Conservation (phyloP, 1,140 invertebrate genomes). For the Brachionus angularis region DNA sequence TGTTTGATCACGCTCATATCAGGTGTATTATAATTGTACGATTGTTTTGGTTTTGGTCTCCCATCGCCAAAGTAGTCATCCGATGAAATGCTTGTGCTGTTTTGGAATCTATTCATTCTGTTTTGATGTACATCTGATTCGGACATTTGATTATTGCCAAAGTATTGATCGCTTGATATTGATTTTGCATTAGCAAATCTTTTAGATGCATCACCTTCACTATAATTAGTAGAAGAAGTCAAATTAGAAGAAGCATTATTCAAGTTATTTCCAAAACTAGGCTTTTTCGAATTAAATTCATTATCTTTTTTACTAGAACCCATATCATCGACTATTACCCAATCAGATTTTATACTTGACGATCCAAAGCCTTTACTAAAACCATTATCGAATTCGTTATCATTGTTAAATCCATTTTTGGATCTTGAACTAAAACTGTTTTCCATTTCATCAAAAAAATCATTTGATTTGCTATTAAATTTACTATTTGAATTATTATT, state of each 20-base stretch:
- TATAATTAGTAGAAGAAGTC: background rate
- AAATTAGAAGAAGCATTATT: background rate
- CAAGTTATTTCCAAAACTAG: background rate
- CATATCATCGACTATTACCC: slow-evolving; percentile 35
- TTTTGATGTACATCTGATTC: slow-evolving; percentile 6
- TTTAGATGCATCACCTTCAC: background rate
- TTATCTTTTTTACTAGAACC: too few species aligned
- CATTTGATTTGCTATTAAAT: slow-evolving; percentile 45
- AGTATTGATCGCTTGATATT: slow-evolving; percentile 88
- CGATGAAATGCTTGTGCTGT: slow-evolving; percentile 75
- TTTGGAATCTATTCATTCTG: slow-evolving; percentile 65
- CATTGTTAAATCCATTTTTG: slow-evolving; percentile 48
- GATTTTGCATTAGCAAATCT: slow-evolving; percentile 78
- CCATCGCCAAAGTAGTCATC: slow-evolving; percentile 82
- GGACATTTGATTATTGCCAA: slow-evolving; percentile 43
- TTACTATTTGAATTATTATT: slow-evolving; percentile 21
- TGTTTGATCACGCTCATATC: slow-evolving; percentile 92
- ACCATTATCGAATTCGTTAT: slow-evolving; percentile 1
- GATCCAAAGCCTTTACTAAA: background rate
- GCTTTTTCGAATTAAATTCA: slow-evolving; percentile 22
- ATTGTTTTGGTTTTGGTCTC: slow-evolving; percentile 8
- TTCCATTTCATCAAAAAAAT: slow-evolving; percentile 60
- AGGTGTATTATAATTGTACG: slow-evolving; percentile 60
- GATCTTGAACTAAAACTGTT: slow-evolving; percentile 57
- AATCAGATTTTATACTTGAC: slow-evolving; percentile 41